A percentile compares a stretch with the other conserved stretches of the same genome.
phyloP scores from a whole-genome alignment of 2,888 invertebrate genomes.

The Gerosis bhagava region DNA sequence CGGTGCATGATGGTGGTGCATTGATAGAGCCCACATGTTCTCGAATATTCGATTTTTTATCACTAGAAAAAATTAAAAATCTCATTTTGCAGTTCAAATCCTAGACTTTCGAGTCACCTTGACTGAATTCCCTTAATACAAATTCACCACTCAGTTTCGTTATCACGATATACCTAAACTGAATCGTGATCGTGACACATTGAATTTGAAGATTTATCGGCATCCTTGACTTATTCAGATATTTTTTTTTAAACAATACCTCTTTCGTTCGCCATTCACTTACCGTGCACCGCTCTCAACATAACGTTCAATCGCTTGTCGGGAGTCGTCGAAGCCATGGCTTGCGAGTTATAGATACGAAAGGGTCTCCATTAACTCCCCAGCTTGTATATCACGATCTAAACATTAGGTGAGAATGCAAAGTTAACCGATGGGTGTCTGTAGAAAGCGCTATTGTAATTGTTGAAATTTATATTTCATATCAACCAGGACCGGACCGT shows the following conservation, averaged over 20 bases:
- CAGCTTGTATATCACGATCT: slow-evolving; percentile 66
- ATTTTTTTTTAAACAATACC: slow-evolving; percentile 61
- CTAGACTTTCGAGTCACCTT: slow-evolving; percentile 35
- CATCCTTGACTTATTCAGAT: slow-evolving; percentile 70
- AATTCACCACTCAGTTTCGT: slow-evolving; percentile 49
- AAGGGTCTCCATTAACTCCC: slow-evolving; percentile 8
- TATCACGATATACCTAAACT: slow-evolving; percentile 45
- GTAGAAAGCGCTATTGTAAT: slow-evolving; percentile 69
- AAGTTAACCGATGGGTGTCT: slow-evolving; percentile 63
- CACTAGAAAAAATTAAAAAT: slow-evolving; percentile 15
- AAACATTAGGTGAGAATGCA: slow-evolving; percentile 63
- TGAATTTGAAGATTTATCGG: slow-evolving; percentile 58
- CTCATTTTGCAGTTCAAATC: too few relatives aligned
- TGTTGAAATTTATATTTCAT: neutral
- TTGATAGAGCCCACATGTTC: slow-evolving; percentile 65
- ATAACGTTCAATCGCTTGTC: slow-evolving; percentile 13
- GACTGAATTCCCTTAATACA: slow-evolving; percentile 54
- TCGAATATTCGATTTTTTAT: slow-evolving; percentile 40
- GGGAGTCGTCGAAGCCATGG: neutral
- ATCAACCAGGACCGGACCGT: too few relatives aligned
- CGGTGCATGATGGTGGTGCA: slow-evolving; percentile 47
- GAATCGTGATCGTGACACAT: slow-evolving; percentile 70
- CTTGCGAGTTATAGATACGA: slow-evolving; percentile 2
- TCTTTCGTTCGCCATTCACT: slow-evolving; percentile 47
- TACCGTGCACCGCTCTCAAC: slow-evolving; percentile 9